phyloP scores from a whole-genome alignment of 2,113 vertebrate species.

The Sturnus vulgaris region DNA sequence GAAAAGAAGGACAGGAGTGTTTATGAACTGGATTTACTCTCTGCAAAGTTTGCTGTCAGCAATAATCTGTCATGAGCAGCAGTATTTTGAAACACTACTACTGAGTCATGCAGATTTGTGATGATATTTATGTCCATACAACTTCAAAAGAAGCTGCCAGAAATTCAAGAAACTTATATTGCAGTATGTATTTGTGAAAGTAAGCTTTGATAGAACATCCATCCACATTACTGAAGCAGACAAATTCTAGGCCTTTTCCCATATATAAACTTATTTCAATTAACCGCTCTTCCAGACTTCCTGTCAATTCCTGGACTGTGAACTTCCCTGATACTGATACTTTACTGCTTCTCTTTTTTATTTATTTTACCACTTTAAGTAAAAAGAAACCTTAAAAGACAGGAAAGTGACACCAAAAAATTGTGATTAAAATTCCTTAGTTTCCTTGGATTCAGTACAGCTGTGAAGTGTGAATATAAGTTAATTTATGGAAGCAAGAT shows the following conservation, averaged over 20 bases:
- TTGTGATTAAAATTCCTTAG: not conserved
- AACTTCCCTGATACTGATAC: not conserved
- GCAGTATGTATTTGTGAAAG: not conserved
- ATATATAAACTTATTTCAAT: not conserved
- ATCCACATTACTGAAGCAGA: not conserved
- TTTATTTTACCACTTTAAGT: not conserved
- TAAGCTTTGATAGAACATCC: not conserved
- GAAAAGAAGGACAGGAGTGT: not conserved
- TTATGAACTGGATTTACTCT: not conserved
- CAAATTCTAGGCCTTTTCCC: not conserved
- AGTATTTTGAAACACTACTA: constrained; percentile 26
- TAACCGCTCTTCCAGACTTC: not conserved
- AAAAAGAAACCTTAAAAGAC: not conserved
- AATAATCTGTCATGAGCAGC: not conserved
- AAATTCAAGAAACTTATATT: not conserved
- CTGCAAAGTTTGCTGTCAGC: constrained; percentile 3
- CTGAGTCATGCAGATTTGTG: not conserved
- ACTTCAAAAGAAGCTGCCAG: not conserved
- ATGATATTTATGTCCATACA: not conserved
- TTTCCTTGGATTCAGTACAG: not conserved
- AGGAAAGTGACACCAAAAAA: not conserved
- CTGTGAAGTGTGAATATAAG: not conserved
- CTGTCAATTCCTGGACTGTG: not conserved
- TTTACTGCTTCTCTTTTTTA: not conserved
- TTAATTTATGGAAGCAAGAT: not conserved